Conservation (phyloP, 2,888 invertebrate species). For the Macaria liturata region DNA sequence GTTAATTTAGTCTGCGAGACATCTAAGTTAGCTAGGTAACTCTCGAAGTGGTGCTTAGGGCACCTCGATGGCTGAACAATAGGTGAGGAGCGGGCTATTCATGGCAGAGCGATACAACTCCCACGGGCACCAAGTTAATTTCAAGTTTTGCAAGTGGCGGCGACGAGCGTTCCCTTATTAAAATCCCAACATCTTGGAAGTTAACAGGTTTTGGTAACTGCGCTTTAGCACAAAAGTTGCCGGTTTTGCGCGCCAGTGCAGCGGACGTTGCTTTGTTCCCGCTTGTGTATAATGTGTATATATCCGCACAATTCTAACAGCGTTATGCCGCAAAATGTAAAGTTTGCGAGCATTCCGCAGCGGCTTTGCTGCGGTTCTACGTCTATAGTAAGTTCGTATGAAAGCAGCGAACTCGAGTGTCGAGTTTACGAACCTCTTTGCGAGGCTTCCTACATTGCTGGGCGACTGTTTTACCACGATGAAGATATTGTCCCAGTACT, state of each 20-base stretch:
- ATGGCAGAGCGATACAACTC: constrained; percentile 41
- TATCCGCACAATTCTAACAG: constrained; percentile 3
- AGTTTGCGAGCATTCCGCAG: too few relatives aligned
- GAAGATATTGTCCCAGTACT: too few relatives aligned
- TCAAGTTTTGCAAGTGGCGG: constrained; percentile 70
- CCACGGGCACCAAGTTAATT: constrained; percentile 75
- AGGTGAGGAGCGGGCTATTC: constrained; percentile 45
- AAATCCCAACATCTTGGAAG: constrained; percentile 70
- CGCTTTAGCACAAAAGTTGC: constrained; percentile 53
- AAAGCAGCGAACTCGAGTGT: too few relatives aligned
- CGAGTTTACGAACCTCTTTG: too few relatives aligned
- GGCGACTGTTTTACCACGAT: too few relatives aligned
- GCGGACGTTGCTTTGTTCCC: constrained; percentile 29
- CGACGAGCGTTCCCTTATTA: constrained; percentile 65
- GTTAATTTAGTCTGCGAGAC: constrained; percentile 32
- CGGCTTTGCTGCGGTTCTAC: too few relatives aligned
- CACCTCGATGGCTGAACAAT: constrained; percentile 42
- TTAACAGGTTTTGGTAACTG: constrained; percentile 71
- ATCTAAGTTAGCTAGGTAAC: constrained; percentile 34
- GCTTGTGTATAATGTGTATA: constrained; percentile 6
- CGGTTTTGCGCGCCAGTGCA: constrained; percentile 18
- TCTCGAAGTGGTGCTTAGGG: constrained; percentile 38
- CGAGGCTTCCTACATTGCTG: too few relatives aligned
- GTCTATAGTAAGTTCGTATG: too few relatives aligned
- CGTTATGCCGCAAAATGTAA: too few relatives aligned